Base-by-base conservation (phyloP, 2,888 invertebrate genomes). In the Pyrrhosoma nymphula region DNA sequence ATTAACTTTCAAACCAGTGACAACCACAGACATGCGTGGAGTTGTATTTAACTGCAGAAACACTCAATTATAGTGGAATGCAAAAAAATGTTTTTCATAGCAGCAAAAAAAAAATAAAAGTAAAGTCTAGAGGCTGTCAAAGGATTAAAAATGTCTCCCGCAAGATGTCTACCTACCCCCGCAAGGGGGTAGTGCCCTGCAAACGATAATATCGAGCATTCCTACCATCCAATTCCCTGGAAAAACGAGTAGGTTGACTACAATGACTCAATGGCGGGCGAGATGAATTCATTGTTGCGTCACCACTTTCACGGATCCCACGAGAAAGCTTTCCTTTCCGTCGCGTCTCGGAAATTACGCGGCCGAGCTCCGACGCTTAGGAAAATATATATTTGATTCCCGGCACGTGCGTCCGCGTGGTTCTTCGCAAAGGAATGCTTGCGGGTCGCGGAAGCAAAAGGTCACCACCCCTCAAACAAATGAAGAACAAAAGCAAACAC, bases 291-390 rank as follows among this genome's bases (percentile, higher is more conserved):
- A 56, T 89, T 89, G 55, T 89, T 89, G 55, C 47, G 89, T 89
- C 89, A 89, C 55, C 47, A 56, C 89, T 89, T 89, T 47, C 47
- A 56, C 89, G 56, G 89, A 89, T 89, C 55, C 23, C 55, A 89
- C 89, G n/a, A 47, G 89, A 89, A 89, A 82, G n/a, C 89, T 89
- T 56, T 89, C 89, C n/a, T 60, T 20, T 60, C 35, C 55, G 89
- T 56, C 89, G 55, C 89, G 14, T 47, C 89, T 55, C 23, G 0
- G 56, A 56, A 82, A 35, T 14, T 1, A 56, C 56, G 55, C 89
- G 82, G 47, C 18, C 39, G 47, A 39, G 47, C n/a, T 82, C 26
- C 23, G 26, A 26, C 0, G n/a, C 30, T 82, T 82, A 14, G 16
- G 82, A 16, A 16, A 35, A 82, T n/a, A n/a, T n/a, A 82, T 35